A percentile compares a stretch with the other conserved stretches of the same genome.
Conservation (phyloP, 2,888 invertebrate species). For the Caenorhabditis sinica region DNA sequence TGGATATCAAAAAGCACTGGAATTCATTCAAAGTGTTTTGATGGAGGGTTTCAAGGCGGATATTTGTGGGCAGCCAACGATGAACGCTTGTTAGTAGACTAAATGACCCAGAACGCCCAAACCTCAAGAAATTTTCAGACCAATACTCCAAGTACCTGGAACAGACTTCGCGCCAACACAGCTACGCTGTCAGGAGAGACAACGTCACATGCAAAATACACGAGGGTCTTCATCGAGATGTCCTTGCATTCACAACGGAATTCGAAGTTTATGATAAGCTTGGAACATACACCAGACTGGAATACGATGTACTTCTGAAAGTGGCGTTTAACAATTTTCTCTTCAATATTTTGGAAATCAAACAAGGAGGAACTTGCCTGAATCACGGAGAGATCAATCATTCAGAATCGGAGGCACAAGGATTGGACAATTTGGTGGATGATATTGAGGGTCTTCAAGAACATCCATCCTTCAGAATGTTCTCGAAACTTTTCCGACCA, state of each 20-base stretch:
- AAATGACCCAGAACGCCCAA: not conserved
- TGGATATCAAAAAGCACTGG: not conserved
- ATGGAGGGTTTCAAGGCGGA: not conserved
- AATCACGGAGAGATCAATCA: not conserved
- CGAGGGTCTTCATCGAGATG: not conserved
- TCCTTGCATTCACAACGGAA: not conserved
- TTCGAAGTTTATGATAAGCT: not conserved
- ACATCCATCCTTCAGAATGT: not conserved
- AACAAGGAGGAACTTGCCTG: constrained; percentile 1
- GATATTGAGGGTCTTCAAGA: not conserved
- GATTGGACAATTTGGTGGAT: constrained; percentile 4
- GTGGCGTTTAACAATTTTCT: not conserved
- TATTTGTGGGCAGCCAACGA: not conserved
- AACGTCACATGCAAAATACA: too few species aligned
- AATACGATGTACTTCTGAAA: not conserved
- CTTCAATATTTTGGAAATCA: not conserved
- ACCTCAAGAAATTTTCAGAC: not conserved
- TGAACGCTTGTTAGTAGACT: not conserved
- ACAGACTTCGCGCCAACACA: not conserved
- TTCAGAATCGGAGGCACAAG: not conserved
- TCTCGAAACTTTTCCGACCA: constrained; percentile 1
- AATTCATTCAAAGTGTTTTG: not conserved
- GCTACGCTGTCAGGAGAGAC: not conserved
- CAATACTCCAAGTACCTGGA: not conserved
- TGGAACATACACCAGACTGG: not conserved